Percentiles rank a stretch among this genome's conserved stretches.
These are phyloP conservation scores for Siphlonurus alternatus DNA, from an alignment of 2,888 invertebrate genomes.

Conservation along the genomic window DNA sequence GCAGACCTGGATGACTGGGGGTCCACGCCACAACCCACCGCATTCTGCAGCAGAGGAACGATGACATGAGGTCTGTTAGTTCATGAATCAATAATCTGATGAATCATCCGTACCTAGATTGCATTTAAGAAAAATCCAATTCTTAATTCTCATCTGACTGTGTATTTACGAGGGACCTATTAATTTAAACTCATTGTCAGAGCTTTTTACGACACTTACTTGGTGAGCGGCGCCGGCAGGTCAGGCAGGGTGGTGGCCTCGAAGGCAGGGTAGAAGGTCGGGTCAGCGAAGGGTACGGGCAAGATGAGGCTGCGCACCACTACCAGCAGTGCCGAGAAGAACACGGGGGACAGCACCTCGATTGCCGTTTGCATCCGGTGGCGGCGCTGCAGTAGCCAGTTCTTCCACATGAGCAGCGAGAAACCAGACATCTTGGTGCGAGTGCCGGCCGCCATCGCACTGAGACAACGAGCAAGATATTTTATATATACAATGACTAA, in stretches of 20 bases:
- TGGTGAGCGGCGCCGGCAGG: background rate
- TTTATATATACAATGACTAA: too few species aligned
- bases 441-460: too few species aligned
- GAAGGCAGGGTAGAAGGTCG: slow-evolving; percentile 23
- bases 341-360: slow-evolving; percentile 48
- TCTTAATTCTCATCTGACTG: too few species aligned
- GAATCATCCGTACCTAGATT: too few species aligned
- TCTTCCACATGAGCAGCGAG: slow-evolving; percentile 64
- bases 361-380: slow-evolving; percentile 46
- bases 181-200: too few species aligned
- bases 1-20: slow-evolving; percentile 13
- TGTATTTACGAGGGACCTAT: too few species aligned
- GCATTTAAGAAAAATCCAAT: too few species aligned
- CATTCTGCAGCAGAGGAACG: too few species aligned
- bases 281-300: slow-evolving; percentile 28
- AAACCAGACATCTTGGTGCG: slow-evolving; percentile 26
- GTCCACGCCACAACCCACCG: slow-evolving; percentile 15
- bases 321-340: slow-evolving; percentile 49
- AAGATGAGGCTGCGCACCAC: slow-evolving; percentile 48
- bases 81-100: too few species aligned
- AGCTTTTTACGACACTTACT: too few species aligned
- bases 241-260: slow-evolving; percentile 12
- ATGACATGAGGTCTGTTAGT: background rate
- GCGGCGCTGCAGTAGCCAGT: slow-evolving; percentile 57
- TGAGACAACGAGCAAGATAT: too few species aligned